These are phyloP conservation scores for Malurus leucopterus DNA, from an alignment of 2,797 vertebrate genomes.

Conservation along the genomic window DNA sequence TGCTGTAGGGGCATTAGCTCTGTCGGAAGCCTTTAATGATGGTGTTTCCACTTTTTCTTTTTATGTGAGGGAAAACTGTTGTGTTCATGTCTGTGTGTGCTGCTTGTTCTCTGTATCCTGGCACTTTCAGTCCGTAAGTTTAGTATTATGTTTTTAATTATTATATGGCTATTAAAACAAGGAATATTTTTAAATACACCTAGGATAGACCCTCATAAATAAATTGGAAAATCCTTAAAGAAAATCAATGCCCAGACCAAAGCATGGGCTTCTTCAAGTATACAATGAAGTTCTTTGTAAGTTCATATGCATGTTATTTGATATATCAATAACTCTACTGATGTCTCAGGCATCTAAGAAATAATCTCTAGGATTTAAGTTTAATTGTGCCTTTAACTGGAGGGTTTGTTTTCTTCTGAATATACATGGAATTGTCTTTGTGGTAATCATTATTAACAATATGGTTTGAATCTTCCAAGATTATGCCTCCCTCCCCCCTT, in stretches of 20 bases:
- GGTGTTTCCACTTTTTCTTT: rapidly evolving
- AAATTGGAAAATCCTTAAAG: neutral
- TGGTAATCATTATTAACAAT: neutral
- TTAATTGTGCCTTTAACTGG: neutral
- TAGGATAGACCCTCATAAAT: neutral
- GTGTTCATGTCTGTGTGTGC: rapidly evolving
- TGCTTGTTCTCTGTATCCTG: neutral
- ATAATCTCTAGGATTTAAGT: neutral
- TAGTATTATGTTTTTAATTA: neutral
- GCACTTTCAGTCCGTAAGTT: rapidly evolving
- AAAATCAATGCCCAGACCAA: neutral
- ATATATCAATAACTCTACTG: rapidly evolving
- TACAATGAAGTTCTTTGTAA: rapidly evolving
- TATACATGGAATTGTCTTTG: neutral
- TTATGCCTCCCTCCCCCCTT: neutral
- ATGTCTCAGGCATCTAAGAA: neutral
- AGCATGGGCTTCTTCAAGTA: neutral
- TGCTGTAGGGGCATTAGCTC: rapidly evolving
- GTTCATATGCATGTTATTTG: rapidly evolving
- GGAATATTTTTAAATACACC: rapidly evolving
- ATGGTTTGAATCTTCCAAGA: neutral
- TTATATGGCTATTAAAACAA: rapidly evolving
- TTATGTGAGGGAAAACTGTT: rapidly evolving
- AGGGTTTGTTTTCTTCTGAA: neutral
- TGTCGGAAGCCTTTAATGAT: neutral